Evolutionary conservation across 2,797 vertebrate species (phyloP), one percentile per base, ranked within the genome.

Genomic region (Leucoraja ocellata): DNA sequence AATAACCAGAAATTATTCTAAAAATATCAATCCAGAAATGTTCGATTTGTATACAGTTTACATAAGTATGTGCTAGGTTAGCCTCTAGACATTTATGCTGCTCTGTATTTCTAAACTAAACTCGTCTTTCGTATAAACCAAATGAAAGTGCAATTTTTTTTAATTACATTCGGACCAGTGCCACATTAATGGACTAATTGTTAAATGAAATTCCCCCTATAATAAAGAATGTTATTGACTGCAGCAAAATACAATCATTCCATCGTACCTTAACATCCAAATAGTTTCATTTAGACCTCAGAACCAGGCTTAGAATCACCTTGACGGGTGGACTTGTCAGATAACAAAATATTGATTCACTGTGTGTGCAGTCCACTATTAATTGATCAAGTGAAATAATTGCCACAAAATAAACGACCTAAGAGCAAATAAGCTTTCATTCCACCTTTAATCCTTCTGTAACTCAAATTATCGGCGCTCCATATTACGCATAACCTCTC

Each of bases 291-390:
- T 91, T 74, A 46, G 36, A 74, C 28, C 39, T 14, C 16, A 54
- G 39, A 74, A 54, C 39, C 90, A 92, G 25, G 36, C 39, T 76
- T 39, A 74, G 36, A 76, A 54, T 92, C 90, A 92, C 90, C 90
- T 92, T 92, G 23, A 92, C 16, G 54, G 90, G 16, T 74, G 54
- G 71, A 54, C 90, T 92, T 76, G 39, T n/a, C 16, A 36, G 90
- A 92, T 92, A 92, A 92, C 58, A 92, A 73, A 73, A 92, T 74
- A 92, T 92, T 92, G 90, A 92, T 92, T 92, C 71, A 76, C 71
- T 76, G 71, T 21, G 54, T 92, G 23, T 25, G 39, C 90, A 92
- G 23, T 21, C 36, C 5, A 92, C 16, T 74, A 92, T 92, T 76
- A 92, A 92, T 92, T 73, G 71, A 74, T 71, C 71, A 76, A 7